phyloP scores from a whole-genome alignment of 1,140 invertebrate genomes.

The Trichonephila clavata region DNA sequence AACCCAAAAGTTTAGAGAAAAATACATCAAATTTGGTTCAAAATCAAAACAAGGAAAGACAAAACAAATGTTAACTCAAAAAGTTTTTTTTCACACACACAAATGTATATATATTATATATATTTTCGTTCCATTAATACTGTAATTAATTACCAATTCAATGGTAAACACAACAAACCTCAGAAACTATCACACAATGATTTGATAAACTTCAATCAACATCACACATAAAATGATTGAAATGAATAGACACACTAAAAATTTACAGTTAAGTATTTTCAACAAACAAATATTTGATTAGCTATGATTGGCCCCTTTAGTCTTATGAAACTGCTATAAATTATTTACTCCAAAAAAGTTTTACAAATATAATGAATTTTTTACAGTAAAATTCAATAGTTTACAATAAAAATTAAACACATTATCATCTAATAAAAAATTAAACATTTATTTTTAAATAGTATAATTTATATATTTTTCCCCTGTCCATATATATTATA shows the following conservation, averaged over 20 bases:
- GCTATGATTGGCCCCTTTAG: constrained; percentile 3
- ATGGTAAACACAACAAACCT: background rate
- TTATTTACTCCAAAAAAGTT: background rate
- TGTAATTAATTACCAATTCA: background rate
- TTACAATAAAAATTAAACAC: too few relatives aligned
- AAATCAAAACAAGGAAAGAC: background rate
- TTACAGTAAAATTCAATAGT: too few relatives aligned
- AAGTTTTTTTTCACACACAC: background rate
- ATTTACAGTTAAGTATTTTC: background rate
- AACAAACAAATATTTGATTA: background rate
- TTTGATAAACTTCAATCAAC: background rate
- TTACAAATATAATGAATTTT: too few relatives aligned
- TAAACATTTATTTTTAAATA: too few relatives aligned
- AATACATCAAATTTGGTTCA: background rate
- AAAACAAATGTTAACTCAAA: background rate
- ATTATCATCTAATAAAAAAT: too few relatives aligned
- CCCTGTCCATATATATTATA: too few relatives aligned
- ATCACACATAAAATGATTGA: background rate
- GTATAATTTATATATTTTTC: too few relatives aligned
- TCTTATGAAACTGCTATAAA: background rate
- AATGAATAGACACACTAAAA: too few relatives aligned
- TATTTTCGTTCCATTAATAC: background rate
- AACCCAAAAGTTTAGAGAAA: background rate
- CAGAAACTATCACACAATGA: background rate
- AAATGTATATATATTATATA: too few relatives aligned